A percentile compares a stretch with the other conserved stretches of the same genome.
phyloP scores from a whole-genome alignment of 2,888 invertebrate species.

The Harmothoe impar region DNA sequence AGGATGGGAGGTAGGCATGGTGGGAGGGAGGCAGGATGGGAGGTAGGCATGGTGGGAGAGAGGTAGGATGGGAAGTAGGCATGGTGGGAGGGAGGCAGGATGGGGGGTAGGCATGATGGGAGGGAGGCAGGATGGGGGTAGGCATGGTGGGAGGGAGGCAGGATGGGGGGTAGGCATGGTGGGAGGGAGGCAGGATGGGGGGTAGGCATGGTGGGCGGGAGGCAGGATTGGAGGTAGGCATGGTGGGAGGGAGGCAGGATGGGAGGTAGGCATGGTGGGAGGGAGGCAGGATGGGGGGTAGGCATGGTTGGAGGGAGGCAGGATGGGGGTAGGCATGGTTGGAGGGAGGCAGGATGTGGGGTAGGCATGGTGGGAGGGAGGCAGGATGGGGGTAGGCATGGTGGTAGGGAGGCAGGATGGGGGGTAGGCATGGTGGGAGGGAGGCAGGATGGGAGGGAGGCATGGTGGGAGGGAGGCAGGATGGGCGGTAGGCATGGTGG shows the following conservation, averaged over 20 bases:
- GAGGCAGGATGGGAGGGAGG: neutral
- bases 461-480: neutral
- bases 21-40: neutral
- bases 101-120: neutral
- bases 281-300: neutral
- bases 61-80: neutral
- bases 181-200: neutral
- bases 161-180: neutral
- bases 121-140: neutral
- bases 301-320: neutral
- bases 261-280: too few species aligned
- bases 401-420: neutral
- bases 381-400: neutral
- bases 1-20: neutral
- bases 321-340: too few species aligned
- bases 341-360: neutral
- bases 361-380: neutral
- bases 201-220: too few species aligned
- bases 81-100: neutral
- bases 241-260: too few species aligned
- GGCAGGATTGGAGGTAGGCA: too few species aligned
- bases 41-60: too few species aligned
- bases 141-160: neutral
- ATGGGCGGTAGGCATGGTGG: neutral
- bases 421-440: neutral